Percentiles rank a stretch among this genome's conserved stretches.
phyloP scores from a whole-genome alignment of 2,797 vertebrate species.

The Heterohyrax brucei region DNA sequence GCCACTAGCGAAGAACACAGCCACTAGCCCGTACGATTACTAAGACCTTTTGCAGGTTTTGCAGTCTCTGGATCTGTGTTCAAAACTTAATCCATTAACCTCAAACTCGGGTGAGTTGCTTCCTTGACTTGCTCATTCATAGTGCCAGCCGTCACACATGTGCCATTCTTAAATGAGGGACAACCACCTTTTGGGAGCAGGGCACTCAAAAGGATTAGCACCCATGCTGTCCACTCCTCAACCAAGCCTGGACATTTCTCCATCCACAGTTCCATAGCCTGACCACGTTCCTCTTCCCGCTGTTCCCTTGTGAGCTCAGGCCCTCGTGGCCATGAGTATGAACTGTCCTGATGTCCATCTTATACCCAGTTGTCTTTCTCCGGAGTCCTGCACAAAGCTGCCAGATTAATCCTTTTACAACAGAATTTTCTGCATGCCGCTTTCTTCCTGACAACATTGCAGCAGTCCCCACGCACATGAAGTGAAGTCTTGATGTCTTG shows the following conservation, averaged over 20 bases:
- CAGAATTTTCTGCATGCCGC: not conserved
- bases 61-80: rapidly evolving
- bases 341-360: not conserved
- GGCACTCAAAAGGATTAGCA: not conserved
- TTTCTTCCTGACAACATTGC: not conserved
- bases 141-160: not conserved
- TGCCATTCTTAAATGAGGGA: too few relatives aligned
- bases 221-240: not conserved
- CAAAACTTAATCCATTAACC: rapidly evolving
- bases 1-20: too few relatives aligned
- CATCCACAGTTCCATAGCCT: rapidly evolving
- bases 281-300: rapidly evolving
- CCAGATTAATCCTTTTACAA: not conserved
- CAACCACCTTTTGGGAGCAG: too few relatives aligned
- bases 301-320: rapidly evolving
- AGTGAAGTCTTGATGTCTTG: too few relatives aligned
- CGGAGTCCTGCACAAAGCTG: rapidly evolving
- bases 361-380: not conserved
- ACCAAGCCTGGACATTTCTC: too few relatives aligned
- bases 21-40: rapidly evolving
- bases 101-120: not conserved
- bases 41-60: not conserved
- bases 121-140: rapidly evolving
- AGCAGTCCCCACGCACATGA: too few relatives aligned
- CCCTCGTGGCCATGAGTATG: too few relatives aligned